Base-by-base conservation (phyloP, 1,140 invertebrate species). In the Drosophila ohnishii region DNA sequence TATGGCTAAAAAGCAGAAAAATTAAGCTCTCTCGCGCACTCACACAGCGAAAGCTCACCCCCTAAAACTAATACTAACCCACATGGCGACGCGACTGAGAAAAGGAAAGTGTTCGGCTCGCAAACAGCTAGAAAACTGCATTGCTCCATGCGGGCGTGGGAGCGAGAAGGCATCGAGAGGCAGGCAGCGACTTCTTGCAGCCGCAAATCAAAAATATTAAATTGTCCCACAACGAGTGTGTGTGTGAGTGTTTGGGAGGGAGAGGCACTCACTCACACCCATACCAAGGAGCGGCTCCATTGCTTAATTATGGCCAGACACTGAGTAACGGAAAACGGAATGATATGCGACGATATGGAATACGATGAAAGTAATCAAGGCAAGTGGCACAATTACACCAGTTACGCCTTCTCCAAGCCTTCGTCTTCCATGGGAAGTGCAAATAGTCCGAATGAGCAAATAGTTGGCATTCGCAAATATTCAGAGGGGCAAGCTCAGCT, bases 321-420 rank as follows among this genome's bases (percentile, higher is more conserved):
- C 51, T 25, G 14, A 58, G 19, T 37, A 55, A 66, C 35, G 45
- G 64, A 65, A 35, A 5, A 51, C 4, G 40, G 34, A 32, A 64
- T 61, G 60, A 48, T 74, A 57, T 61, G 69, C 70, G 78, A 62
- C 40, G 61, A 32, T 9, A 62, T 39, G 59, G 50, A 60, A 59
- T 51, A 58, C 70, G 78, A 63, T 50, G 44, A 69, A 75, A 81
- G 66, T 83, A 87, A 87, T 81, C 78, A 85, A 81, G 65, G 78
- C 73, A 67, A 86, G 86, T 64, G 75, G 65, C 71, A 13, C 59
- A 79, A 75, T 64, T 84, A 56, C 53, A 40, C 51, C 42, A 70
- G 35, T 11, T 37, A 39, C 19, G 22, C 39, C 55, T 61, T 37
- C 50, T 30, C 28, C 39, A 19, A 16, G 47, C 58, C 55, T 22